phyloP scores from a whole-genome alignment of 2,888 invertebrate genomes.

The Drosophila maculinotata region DNA sequence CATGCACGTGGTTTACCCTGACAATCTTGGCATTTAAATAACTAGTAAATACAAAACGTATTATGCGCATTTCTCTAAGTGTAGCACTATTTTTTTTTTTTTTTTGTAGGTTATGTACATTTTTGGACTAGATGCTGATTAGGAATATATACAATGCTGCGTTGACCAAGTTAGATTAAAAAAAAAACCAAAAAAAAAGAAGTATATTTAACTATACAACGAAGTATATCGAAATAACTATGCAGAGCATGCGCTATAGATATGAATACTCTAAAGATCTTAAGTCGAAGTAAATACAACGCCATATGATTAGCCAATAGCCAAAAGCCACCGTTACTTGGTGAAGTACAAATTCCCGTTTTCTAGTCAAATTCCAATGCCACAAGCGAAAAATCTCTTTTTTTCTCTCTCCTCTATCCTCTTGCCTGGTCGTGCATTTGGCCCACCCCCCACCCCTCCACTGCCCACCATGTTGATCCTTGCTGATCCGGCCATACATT shows the following conservation, averaged over 20 bases:
- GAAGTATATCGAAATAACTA: neutral
- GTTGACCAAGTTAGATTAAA: slow-evolving; percentile 26
- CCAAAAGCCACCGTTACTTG: slow-evolving; percentile 31
- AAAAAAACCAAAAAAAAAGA: slow-evolving; percentile 4
- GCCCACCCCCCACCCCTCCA: neutral
- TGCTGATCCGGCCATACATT: neutral
- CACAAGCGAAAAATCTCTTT: slow-evolving; percentile 73
- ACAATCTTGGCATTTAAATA: slow-evolving; percentile 27
- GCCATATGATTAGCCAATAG: slow-evolving; percentile 52
- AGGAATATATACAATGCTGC: slow-evolving; percentile 64
- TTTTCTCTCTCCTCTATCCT: slow-evolving; percentile 75
- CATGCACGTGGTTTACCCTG: neutral
- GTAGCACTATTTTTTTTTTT: slow-evolving; percentile 4
- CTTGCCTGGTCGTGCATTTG: slow-evolving; percentile 1
- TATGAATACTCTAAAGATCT: slow-evolving; percentile 62
- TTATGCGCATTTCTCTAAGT: slow-evolving; percentile 26
- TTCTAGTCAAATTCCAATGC: slow-evolving; percentile 42
- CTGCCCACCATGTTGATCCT: neutral
- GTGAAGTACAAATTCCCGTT: slow-evolving; percentile 41
- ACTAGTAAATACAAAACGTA: slow-evolving; percentile 47
- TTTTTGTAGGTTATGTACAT: slow-evolving; percentile 56
- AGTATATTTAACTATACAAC: slow-evolving; percentile 1
- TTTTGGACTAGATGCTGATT: slow-evolving; percentile 76
- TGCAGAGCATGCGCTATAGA: slow-evolving; percentile 37
- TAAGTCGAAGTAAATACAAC: slow-evolving; percentile 69